phyloP scores from a whole-genome alignment of 2,888 invertebrate species.

The Pristionchus maxplancki region DNA sequence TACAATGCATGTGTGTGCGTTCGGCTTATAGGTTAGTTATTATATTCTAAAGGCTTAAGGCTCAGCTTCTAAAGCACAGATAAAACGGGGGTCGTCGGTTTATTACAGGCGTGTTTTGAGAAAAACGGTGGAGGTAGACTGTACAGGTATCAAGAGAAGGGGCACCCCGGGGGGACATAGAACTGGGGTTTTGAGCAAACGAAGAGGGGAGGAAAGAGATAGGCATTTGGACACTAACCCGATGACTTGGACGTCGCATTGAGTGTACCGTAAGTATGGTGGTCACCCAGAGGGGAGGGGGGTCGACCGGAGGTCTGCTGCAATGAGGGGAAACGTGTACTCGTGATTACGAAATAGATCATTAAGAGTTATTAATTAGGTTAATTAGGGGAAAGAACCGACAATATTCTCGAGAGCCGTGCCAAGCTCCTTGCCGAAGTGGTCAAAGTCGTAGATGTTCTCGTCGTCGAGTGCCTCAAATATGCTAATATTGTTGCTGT shows the following conservation, averaged over 20 bases:
- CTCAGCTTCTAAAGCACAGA: background rate
- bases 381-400: too few relatives aligned
- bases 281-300: slow-evolving; percentile 16
- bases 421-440: too few relatives aligned
- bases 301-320: slow-evolving; percentile 31
- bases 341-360: background rate
- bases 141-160: background rate
- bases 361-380: background rate
- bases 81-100: background rate
- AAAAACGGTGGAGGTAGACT: background rate
- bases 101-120: background rate
- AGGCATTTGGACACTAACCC: slow-evolving; percentile 23
- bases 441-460: too few relatives aligned
- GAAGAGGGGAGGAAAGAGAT: background rate
- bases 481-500: too few relatives aligned
- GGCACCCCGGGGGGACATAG: background rate
- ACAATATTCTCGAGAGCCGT: too few relatives aligned
- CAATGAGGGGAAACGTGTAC: background rate
- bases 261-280: slow-evolving; percentile 4
- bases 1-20: slow-evolving; percentile 1
- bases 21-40: background rate
- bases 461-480: background rate
- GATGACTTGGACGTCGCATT: slow-evolving; percentile 38
- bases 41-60: background rate
- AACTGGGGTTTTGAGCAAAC: background rate